Evolutionary conservation across 2,113 vertebrate species (phyloP).

Genomic region (Cottus gobio): DNA sequence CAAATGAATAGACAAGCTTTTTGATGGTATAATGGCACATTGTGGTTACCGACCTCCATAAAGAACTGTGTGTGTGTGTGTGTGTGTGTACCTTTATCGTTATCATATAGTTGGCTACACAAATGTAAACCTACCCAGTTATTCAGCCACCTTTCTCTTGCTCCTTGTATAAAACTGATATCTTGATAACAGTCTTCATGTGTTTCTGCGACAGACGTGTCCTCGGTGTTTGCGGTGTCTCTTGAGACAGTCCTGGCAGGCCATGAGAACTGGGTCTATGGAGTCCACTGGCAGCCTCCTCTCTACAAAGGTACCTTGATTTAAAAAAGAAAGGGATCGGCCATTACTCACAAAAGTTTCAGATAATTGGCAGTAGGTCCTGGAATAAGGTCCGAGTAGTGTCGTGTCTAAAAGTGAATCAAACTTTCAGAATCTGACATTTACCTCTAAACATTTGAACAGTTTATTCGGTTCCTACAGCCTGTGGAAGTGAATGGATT

Average conservation of each 20-base stretch:
- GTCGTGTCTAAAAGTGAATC: neutral
- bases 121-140: neutral
- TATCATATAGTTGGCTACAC: neutral
- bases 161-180: neutral
- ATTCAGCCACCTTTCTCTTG: neutral
- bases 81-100: neutral
- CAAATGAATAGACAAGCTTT: slow-evolving; percentile 22
- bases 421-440: neutral
- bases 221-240: slow-evolving; percentile 84
- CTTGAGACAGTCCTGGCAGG: slow-evolving; percentile 95
- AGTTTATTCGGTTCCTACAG: slow-evolving; percentile 5
- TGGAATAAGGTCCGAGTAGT: neutral
- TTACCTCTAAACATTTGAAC: neutral
- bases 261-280: slow-evolving; percentile 96
- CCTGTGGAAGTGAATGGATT: slow-evolving; percentile 24
- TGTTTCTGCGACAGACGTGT: slow-evolving; percentile 72
- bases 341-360: neutral
- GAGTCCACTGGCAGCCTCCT: slow-evolving; percentile 94
- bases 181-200: neutral
- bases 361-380: neutral
- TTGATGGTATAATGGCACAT: slow-evolving; percentile 33
- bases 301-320: slow-evolving; percentile 85
- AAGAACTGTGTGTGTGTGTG: neutral
- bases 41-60: slow-evolving; percentile 12
- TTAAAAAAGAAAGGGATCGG: neutral